Percentiles rank a stretch among this genome's conserved stretches.
Conservation (phyloP, 2,113 vertebrate genomes). For the Nannospalax galili region DNA sequence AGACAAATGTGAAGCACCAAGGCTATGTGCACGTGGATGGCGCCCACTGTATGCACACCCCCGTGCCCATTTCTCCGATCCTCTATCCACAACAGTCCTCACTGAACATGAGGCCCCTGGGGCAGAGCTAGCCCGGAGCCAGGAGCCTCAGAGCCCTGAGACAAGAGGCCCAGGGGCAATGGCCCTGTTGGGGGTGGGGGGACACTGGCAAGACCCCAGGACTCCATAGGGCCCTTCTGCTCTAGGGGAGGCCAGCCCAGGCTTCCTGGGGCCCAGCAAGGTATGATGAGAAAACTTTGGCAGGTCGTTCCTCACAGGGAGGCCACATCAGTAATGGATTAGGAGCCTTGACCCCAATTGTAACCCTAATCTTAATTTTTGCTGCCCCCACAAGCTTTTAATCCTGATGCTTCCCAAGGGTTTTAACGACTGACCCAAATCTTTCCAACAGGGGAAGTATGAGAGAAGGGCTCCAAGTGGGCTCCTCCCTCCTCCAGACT, state of each 20-base stretch:
- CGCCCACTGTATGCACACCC: not conserved
- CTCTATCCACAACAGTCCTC: not conserved
- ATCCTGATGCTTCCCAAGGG: not conserved
- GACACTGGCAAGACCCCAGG: not conserved
- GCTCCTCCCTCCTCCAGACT: not conserved
- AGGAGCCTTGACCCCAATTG: constrained; percentile 1
- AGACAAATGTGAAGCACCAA: not conserved
- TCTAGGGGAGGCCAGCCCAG: not conserved
- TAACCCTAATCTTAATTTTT: not conserved
- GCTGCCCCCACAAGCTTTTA: constrained; percentile 1
- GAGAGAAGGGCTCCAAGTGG: not conserved
- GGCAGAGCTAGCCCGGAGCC: not conserved
- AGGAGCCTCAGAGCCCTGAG: not conserved
- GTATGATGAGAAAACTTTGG: not conserved
- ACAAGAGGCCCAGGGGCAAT: not conserved
- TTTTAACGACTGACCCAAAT: constrained; percentile 38
- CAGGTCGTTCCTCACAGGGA: not conserved
- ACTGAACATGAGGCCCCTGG: not conserved
- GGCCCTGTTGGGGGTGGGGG: not conserved
- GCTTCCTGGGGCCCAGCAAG: not conserved
- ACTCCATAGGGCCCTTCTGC: not conserved
- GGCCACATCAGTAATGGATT: too few species aligned
- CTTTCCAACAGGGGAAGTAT: not conserved
- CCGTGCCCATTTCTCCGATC: not conserved
- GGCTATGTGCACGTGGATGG: not conserved